Percentiles rank a stretch among this genome's conserved stretches.
phyloP scores from a whole-genome alignment of 2,113 vertebrate genomes.

The Antigone vipio region DNA sequence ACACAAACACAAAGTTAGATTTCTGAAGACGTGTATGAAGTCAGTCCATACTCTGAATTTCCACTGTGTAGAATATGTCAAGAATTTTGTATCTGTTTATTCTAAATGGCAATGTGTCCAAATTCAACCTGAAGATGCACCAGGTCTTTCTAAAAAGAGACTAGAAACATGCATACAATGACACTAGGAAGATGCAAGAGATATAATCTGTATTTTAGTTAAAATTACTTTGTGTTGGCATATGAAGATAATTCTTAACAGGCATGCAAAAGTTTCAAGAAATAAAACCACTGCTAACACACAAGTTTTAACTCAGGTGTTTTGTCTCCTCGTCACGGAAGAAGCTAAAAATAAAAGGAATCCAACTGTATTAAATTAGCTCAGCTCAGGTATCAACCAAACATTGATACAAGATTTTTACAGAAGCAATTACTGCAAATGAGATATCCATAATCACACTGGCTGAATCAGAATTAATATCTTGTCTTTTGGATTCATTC shows the following conservation, averaged over 20 bases:
- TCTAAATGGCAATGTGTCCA: not conserved
- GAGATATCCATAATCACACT: not conserved
- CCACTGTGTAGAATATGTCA: not conserved
- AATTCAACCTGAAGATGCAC: not conserved
- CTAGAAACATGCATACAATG: not conserved
- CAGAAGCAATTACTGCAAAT: not conserved
- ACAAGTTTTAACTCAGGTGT: not conserved
- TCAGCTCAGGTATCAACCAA: not conserved
- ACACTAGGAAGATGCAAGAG: not conserved
- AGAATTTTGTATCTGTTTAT: not conserved
- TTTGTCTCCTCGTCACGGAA: not conserved
- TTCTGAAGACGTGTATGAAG: not conserved
- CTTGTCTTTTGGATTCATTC: not conserved
- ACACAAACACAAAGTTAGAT: not conserved
- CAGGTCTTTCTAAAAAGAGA: not conserved
- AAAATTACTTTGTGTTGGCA: not conserved
- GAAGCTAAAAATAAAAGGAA: not conserved
- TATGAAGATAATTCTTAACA: not conserved
- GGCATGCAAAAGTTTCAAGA: not conserved
- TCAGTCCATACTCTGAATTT: not conserved
- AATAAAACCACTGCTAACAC: not conserved
- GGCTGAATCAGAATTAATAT: not conserved
- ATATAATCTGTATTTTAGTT: not conserved
- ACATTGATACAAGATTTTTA: not conserved
- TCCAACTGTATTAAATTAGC: not conserved